Conservation (phyloP, 2,113 vertebrate genomes). For the Micronycteris hirsuta region DNA sequence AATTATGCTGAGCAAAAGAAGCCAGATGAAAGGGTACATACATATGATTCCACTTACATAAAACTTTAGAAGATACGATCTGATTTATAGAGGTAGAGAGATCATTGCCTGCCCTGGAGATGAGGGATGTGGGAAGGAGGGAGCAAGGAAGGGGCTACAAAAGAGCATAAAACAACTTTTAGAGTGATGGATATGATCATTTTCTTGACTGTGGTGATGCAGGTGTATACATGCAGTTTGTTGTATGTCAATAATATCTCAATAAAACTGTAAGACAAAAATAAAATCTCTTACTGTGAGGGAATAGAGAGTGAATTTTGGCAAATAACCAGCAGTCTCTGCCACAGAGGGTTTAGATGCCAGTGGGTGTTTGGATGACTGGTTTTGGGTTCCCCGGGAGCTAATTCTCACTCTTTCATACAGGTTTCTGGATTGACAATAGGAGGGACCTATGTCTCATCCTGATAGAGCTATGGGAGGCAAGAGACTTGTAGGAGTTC, state of each 20-base stretch:
- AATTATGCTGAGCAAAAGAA: not conserved
- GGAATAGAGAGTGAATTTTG: not conserved
- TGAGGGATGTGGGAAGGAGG: not conserved
- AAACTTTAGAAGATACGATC: not conserved
- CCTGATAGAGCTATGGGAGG: not conserved
- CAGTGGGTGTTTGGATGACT: not conserved
- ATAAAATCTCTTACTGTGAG: not conserved
- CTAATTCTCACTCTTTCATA: not conserved
- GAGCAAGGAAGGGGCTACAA: not conserved
- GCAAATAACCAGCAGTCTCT: not conserved
- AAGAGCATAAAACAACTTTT: not conserved
- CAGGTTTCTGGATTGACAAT: not conserved
- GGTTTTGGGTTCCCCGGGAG: not conserved
- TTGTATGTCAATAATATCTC: not conserved
- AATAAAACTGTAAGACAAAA: not conserved
- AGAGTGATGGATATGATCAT: not conserved
- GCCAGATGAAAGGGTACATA: not conserved
- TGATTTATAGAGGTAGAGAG: not conserved
- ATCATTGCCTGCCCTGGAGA: not conserved
- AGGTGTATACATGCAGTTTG: not conserved
- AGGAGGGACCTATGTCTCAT: not conserved
- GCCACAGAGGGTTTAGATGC: not conserved
- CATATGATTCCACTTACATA: not conserved
- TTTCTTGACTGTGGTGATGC: not conserved
- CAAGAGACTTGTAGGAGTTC: not conserved